phyloP scores from a whole-genome alignment of 2,888 invertebrate species.

The Rugalucina vietnamica region DNA sequence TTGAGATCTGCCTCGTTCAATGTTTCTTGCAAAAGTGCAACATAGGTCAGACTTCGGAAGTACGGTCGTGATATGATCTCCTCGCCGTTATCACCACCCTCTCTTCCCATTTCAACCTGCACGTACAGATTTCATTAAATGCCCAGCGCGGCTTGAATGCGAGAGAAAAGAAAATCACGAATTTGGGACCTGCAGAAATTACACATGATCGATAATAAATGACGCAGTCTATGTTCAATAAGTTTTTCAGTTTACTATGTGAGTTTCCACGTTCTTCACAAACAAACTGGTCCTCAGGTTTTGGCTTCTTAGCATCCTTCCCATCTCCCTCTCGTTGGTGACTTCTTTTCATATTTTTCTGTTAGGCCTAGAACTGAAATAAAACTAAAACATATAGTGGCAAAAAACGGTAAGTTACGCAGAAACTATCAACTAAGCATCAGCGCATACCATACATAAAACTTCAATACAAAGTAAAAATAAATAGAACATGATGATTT shows the following conservation, averaged over 20 bases:
- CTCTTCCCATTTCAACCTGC: slow-evolving; percentile 45
- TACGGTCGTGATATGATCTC: background rate
- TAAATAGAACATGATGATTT: too few relatives aligned
- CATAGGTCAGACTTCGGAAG: background rate
- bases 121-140: slow-evolving; percentile 44
- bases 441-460: too few relatives aligned
- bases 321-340: too few relatives aligned
- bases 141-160: background rate
- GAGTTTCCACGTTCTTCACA: background rate
- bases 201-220: background rate
- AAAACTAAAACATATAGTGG: too few relatives aligned
- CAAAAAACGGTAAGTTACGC: too few relatives aligned
- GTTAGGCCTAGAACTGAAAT: too few relatives aligned
- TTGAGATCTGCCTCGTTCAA: background rate
- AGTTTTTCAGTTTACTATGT: background rate
- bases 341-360: too few relatives aligned
- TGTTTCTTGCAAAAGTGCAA: background rate
- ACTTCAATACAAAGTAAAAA: too few relatives aligned
- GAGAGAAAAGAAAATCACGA: background rate
- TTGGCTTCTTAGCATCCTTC: too few relatives aligned
- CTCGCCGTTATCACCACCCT: slow-evolving; percentile 24
- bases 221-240: background rate
- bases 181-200: background rate
- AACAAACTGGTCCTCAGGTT: too few relatives aligned
- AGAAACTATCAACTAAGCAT: too few relatives aligned